A percentile compares a stretch with the other conserved stretches of the same genome.
phyloP scores from a whole-genome alignment of 2,888 invertebrate species.

The Polyploca ridens region DNA sequence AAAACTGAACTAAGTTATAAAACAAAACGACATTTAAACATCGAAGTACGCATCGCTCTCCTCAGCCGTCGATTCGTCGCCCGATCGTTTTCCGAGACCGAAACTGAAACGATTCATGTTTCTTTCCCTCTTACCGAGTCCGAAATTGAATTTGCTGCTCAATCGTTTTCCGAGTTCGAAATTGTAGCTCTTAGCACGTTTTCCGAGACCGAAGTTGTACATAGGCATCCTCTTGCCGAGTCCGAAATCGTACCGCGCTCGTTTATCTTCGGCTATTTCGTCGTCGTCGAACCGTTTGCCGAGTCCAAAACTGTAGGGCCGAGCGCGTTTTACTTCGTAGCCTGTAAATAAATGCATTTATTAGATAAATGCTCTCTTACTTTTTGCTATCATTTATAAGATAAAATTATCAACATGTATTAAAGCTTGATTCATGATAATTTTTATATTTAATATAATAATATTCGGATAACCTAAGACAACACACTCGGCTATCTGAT shows the following conservation, averaged over 20 bases:
- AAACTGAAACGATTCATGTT: slow-evolving; percentile 82
- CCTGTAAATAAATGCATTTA: slow-evolving; percentile 44
- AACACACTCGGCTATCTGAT: no score
- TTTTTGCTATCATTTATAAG: no score
- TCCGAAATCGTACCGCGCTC: slow-evolving; percentile 75
- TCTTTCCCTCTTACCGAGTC: slow-evolving; percentile 82
- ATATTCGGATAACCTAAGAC: no score
- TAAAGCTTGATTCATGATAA: no score
- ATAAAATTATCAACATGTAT: no score
- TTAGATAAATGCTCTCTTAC: no score
- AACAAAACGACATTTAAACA: slow-evolving; percentile 52
- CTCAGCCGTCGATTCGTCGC: slow-evolving; percentile 39
- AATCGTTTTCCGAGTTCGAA: slow-evolving; percentile 85
- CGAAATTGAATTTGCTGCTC: slow-evolving; percentile 81
- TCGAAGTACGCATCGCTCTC: slow-evolving; percentile 66
- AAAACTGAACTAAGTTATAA: slow-evolving; percentile 26
- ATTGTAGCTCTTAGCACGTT: slow-evolving; percentile 75
- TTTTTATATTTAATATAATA: no score
- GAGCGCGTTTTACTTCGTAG: slow-evolving; percentile 82
- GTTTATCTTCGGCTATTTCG: slow-evolving; percentile 65
- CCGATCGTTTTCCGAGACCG: slow-evolving; percentile 83
- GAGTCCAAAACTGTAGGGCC: slow-evolving; percentile 88
- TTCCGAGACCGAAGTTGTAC: slow-evolving; percentile 82
- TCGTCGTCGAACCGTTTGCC: slow-evolving; percentile 84
- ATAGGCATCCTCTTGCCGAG: slow-evolving; percentile 73